A percentile compares a stretch with the other conserved stretches of the same genome.
Conservation (phyloP, 2,797 vertebrate genomes). For the Serranus cabrilla region DNA sequence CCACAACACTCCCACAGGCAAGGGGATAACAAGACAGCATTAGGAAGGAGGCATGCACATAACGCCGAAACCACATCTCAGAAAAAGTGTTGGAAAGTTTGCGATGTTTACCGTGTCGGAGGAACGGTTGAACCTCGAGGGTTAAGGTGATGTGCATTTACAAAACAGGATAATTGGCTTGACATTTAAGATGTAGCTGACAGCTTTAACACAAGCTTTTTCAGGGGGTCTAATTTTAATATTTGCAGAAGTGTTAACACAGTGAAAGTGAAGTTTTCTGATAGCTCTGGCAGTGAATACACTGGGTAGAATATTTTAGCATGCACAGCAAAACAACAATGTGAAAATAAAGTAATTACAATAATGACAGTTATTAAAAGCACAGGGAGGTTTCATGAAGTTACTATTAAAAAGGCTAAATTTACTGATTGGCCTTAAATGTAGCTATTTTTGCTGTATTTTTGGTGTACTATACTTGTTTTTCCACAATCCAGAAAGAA, state of each 20-base stretch:
- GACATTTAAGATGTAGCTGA: constrained; percentile 27
- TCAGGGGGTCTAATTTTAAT: constrained; percentile 15
- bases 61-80: constrained; percentile 1
- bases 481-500: too few relatives aligned
- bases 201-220: background rate
- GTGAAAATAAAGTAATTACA: too few relatives aligned
- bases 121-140: background rate
- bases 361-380: too few relatives aligned
- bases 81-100: constrained; percentile 8
- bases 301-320: too few relatives aligned
- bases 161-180: constrained; percentile 37
- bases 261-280: too few relatives aligned
- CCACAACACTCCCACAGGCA: constrained; percentile 43
- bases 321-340: too few relatives aligned
- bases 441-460: too few relatives aligned
- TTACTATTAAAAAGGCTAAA: too few relatives aligned
- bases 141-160: constrained; percentile 17
- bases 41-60: constrained; percentile 10
- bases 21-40: constrained; percentile 34
- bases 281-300: too few relatives aligned
- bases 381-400: too few relatives aligned
- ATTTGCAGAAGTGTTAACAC: constrained; percentile 4
- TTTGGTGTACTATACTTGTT: too few relatives aligned
- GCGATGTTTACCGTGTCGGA: constrained; percentile 8
- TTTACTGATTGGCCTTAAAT: too few relatives aligned